Evolutionary conservation across 2,113 vertebrate species (phyloP), one percentile per base, ranked within the genome.

Genomic region (Neolamprologus caudopunctatus): DNA sequence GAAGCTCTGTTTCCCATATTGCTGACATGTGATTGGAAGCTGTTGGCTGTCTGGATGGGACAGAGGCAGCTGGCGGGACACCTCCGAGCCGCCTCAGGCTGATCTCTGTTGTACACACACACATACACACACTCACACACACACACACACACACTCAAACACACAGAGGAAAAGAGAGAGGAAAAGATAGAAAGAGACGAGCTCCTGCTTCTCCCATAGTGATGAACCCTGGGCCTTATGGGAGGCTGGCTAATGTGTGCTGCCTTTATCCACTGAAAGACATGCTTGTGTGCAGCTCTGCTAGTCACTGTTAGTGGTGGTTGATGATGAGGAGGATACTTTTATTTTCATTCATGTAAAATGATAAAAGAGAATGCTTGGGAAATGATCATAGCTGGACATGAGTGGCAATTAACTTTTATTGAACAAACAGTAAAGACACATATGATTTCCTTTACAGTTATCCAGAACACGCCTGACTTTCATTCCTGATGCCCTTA

Each of bases 11-110:
- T 96, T 95, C 96, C 95, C 96, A 96, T 96, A 97, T 97, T 96
- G 96, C 95, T 94, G 95, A 95, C 95, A 95, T 96, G 96, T 93
- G 94, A 93, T 91, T 92, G 92, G 96, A 97, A 97, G 96, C 96
- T 97, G 96, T 95, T 97, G 95, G 91, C 94, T 95, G 96, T 96
- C 95, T 96, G 95, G 90, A 94, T 92, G 92, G 91, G 94, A 95
- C 88, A 83, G 87, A 92, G 93, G 92, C 96, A 96, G 96, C 95
- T 96, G 96, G 96, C 94, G 90, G 93, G 95, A 94, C 94, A 95
- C 94, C 93, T 91, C 92, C n/a, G 87, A 94, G 94, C 92, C 55
- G 94, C 95, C 94, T 93, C 89, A 26, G 95, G 95, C 87, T 87
- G 87, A 90, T 89, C 86, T 83, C 89, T 91, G 84, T 90, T 61